Evolutionary conservation across 1,140 invertebrate genomes (phyloP).

Genomic region (Phocides pigmalion): DNA sequence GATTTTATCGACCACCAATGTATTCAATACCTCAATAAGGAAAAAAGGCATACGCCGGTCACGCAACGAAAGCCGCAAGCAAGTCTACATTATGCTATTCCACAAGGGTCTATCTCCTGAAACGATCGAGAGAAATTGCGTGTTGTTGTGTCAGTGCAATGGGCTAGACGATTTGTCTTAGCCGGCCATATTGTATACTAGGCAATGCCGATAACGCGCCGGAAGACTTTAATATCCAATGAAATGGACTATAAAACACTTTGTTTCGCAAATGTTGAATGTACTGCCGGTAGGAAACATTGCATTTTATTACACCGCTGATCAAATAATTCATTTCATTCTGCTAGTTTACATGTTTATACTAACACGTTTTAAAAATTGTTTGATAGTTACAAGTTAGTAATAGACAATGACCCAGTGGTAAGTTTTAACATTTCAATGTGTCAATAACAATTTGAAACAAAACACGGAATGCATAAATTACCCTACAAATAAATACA

Average conservation of each 20-base stretch:
- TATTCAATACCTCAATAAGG: slow-evolving; percentile 40
- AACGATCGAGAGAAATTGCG: slow-evolving; percentile 52
- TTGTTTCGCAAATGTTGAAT: slow-evolving; percentile 33
- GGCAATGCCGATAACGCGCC: slow-evolving; percentile 23
- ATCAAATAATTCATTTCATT: slow-evolving; percentile 23
- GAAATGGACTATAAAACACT: slow-evolving; percentile 31
- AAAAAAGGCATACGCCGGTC: slow-evolving; percentile 34
- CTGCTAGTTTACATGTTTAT: background rate
- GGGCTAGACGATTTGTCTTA: slow-evolving; percentile 50
- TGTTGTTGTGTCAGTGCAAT: slow-evolving; percentile 48
- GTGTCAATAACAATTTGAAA: too few relatives aligned
- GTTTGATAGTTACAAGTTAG: too few relatives aligned
- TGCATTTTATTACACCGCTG: slow-evolving; percentile 20
- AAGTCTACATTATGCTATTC: slow-evolving; percentile 41
- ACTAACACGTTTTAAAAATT: too few relatives aligned
- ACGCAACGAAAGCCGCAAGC: slow-evolving; percentile 35
- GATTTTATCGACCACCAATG: slow-evolving; percentile 36
- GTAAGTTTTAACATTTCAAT: too few relatives aligned
- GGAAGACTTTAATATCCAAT: slow-evolving; percentile 33
- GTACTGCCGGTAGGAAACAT: slow-evolving; percentile 29
- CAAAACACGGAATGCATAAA: too few relatives aligned
- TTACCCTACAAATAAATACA: too few relatives aligned
- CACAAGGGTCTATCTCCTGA: slow-evolving; percentile 43
- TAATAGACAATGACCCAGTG: too few relatives aligned
- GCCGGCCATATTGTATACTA: slow-evolving; percentile 40